Evolutionary conservation across 2,113 vertebrate species (phyloP).

Genomic region (Archocentrus centrarchus): DNA sequence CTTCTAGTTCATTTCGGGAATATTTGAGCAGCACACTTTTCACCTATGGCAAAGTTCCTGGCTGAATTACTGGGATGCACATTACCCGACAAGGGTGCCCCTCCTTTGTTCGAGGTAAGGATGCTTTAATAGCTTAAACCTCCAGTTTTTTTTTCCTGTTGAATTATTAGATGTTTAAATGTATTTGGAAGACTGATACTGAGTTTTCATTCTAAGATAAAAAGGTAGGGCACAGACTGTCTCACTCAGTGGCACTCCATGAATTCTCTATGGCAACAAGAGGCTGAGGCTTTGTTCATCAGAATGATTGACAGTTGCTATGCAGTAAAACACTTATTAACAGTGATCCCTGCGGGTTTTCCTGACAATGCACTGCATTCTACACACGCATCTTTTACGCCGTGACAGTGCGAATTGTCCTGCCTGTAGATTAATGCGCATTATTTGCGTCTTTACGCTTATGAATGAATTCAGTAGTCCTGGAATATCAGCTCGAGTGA

Average conservation of each 20-base stretch:
- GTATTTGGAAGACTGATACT: background rate
- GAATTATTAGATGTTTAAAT: background rate
- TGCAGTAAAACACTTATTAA: constrained; percentile 27
- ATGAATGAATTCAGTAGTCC: background rate
- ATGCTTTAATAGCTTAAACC: background rate
- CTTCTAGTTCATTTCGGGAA: background rate
- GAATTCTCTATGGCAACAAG: constrained; percentile 45
- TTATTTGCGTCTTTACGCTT: constrained; percentile 15
- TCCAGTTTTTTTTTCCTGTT: background rate
- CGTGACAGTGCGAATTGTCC: background rate
- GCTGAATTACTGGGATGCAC: constrained; percentile 85
- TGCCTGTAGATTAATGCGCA: constrained; percentile 11
- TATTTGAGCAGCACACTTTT: background rate
- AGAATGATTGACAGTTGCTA: constrained; percentile 19
- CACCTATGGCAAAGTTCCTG: constrained; percentile 88
- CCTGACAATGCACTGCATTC: background rate
- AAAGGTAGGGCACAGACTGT: background rate
- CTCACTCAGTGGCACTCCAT: background rate
- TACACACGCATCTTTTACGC: background rate
- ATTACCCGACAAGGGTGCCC: constrained; percentile 81
- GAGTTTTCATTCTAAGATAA: background rate
- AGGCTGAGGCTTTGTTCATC: constrained; percentile 37
- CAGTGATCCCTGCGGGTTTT: background rate
- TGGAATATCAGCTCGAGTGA: constrained; percentile 11
- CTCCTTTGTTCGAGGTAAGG: constrained; percentile 83